A percentile compares a stretch with the other conserved stretches of the same genome.
phyloP scores from a whole-genome alignment of 2,888 invertebrate genomes.

The Acanthosepion lycidas region DNA sequence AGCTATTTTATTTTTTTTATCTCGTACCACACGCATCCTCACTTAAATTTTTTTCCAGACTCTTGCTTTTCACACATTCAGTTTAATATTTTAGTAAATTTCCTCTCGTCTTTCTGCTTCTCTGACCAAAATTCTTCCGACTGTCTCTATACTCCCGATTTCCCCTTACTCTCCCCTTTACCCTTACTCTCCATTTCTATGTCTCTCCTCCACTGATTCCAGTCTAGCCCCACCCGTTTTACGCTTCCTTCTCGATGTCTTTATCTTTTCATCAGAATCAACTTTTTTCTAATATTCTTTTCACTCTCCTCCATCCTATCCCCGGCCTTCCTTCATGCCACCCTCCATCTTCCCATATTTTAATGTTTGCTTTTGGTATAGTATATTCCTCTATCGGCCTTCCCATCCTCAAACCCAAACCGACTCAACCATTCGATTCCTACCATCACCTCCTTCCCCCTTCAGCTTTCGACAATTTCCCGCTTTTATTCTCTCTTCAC shows the following conservation, averaged over 20 bases:
- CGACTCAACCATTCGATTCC: neutral
- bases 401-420: neutral
- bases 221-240: neutral
- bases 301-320: neutral
- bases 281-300: neutral
- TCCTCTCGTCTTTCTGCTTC: too few relatives aligned
- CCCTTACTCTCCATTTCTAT: too few relatives aligned
- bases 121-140: too few relatives aligned
- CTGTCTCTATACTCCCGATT: too few relatives aligned
- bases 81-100: too few relatives aligned
- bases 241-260: neutral
- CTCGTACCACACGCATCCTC: too few relatives aligned
- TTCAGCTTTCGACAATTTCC: neutral
- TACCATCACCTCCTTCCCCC: neutral
- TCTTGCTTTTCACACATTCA: too few relatives aligned
- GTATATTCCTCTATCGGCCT: neutral
- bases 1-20: too few relatives aligned
- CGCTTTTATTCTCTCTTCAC: neutral
- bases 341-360: neutral
- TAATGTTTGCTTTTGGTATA: slow-evolving; percentile 4
- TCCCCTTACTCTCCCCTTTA: too few relatives aligned
- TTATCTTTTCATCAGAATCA: neutral
- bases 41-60: too few relatives aligned
- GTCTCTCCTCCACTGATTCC: neutral
- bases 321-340: neutral